Percentiles rank a stretch among this genome's conserved stretches.
Conservation (phyloP, 2,797 vertebrate genomes). For the Helostoma temminkii region DNA sequence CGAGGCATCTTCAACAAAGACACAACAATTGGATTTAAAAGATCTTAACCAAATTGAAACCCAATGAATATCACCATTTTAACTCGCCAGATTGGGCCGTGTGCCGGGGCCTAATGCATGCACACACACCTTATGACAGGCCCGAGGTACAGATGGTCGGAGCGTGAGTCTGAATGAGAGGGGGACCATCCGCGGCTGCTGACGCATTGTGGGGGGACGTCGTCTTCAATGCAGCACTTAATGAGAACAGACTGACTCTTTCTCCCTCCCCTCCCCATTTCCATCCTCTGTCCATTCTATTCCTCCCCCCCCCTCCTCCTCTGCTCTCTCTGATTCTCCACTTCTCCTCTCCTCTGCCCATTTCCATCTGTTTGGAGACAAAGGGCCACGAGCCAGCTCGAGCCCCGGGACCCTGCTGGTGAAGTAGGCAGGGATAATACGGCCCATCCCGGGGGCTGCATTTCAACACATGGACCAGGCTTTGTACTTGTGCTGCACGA, state of each 20-base stretch:
- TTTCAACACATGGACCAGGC: constrained; percentile 89
- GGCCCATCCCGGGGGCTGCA: constrained; percentile 86
- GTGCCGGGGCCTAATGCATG: constrained; percentile 75
- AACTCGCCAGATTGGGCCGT: constrained; percentile 76
- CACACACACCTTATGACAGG: constrained; percentile 76
- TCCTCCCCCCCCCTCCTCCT: constrained; percentile 36
- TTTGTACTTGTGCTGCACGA: constrained; percentile 80
- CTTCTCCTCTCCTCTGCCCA: constrained; percentile 83
- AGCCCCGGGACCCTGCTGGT: constrained; percentile 88
- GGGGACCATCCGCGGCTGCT: constrained; percentile 79
- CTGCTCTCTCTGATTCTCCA: constrained; percentile 69
- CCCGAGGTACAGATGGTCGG: constrained; percentile 84
- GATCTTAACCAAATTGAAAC: constrained; percentile 79
- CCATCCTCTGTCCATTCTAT: constrained; percentile 65
- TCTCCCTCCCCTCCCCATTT: constrained; percentile 62
- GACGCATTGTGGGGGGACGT: constrained; percentile 82
- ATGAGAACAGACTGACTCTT: constrained; percentile 89
- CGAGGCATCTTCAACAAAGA: constrained; percentile 60
- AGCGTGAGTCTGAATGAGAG: constrained; percentile 86
- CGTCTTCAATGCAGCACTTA: constrained; percentile 87
- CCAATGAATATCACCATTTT: constrained; percentile 74
- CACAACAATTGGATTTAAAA: constrained; percentile 76
- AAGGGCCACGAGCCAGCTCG: constrained; percentile 86
- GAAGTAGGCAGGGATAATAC: constrained; percentile 88
- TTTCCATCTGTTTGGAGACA: constrained; percentile 90